Evolutionary conservation across 2,888 invertebrate species (phyloP), one percentile per base, ranked within the genome.

Genomic region (Pristionchus arcanus): DNA sequence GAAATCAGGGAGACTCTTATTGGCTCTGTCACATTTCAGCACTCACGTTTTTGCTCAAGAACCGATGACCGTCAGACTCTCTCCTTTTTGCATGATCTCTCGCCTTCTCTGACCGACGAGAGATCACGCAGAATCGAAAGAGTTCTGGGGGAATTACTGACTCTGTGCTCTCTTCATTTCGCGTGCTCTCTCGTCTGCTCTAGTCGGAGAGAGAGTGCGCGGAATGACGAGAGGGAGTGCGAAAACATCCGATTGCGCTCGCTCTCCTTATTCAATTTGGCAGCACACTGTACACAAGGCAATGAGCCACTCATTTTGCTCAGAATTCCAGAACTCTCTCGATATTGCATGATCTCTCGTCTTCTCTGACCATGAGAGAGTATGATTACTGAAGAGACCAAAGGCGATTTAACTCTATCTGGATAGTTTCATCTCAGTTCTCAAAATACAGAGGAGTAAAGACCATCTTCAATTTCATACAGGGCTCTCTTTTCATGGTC

Each of bases 21-120:
- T 81, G 81, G 81, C 81, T 81, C 81, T 81, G 81, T 81, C 81
- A 81, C 81, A 81, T 81, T 81, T 81, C 81, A 81, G 49, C n/a
- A 25, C 74, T 42, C 42, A n/a, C n/a, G 25, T 25, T 77, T 77
- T 21, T n/a, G 74, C 49, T 81, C 28, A 13, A 49, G 42, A 81
- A 81, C 71, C 71, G 68, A 68, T 37, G 31, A 2, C 42, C 42
- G 42, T 3, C 42, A 49, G 42, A 49, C 42, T 74, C 74, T 77
- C 74, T 77, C 21, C 0, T 0, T 71, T 71, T 71, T 7, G 5
- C 71, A 16, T 21, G 21, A 7, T 71, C 31, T 71, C 71, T 71
- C 71, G 31, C 7, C 34, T 71, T 31, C 16, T 71, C 34, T 34
- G 16, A 34, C 34, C 31, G 13, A 16, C 34, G 15, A 71, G 21